Evolutionary conservation across 1,140 invertebrate genomes (phyloP).

Genomic region (Panagrolaimus sp.): DNA sequence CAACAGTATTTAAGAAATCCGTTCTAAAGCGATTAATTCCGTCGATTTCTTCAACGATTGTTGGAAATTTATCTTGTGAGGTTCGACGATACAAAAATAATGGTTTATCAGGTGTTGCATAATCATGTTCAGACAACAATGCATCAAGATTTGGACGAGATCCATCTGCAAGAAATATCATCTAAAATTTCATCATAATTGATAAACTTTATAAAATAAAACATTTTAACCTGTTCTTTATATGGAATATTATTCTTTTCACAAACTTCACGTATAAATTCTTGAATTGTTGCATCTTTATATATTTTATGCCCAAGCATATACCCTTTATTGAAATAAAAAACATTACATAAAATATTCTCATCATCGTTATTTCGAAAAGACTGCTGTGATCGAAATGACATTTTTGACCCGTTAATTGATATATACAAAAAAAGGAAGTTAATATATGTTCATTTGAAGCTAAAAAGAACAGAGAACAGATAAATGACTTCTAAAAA

Average conservation of each 20-base stretch:
- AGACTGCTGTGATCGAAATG: conserved; percentile 5
- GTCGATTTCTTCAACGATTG: not conserved
- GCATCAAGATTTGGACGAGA: not conserved
- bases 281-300: not conserved
- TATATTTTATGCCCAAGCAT: not conserved
- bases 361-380: not conserved
- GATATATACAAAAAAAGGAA: too few species aligned
- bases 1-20: not conserved
- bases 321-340: conserved; percentile 15
- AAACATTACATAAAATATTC: not conserved
- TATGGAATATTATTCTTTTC: conserved; percentile 6
- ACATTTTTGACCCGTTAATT: conserved; percentile 7
- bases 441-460: too few species aligned
- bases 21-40: not conserved
- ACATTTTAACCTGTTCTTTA: not conserved
- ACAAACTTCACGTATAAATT: not conserved
- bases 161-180: not conserved
- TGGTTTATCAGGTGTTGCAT: not conserved
- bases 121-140: not conserved
- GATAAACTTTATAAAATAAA: not conserved
- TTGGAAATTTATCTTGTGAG: not conserved
- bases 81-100: not conserved
- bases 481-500: too few species aligned
- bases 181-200: not conserved
- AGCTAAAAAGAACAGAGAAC: too few species aligned